phyloP scores from a whole-genome alignment of 1,140 invertebrate genomes.

The Micrasema minimum region DNA sequence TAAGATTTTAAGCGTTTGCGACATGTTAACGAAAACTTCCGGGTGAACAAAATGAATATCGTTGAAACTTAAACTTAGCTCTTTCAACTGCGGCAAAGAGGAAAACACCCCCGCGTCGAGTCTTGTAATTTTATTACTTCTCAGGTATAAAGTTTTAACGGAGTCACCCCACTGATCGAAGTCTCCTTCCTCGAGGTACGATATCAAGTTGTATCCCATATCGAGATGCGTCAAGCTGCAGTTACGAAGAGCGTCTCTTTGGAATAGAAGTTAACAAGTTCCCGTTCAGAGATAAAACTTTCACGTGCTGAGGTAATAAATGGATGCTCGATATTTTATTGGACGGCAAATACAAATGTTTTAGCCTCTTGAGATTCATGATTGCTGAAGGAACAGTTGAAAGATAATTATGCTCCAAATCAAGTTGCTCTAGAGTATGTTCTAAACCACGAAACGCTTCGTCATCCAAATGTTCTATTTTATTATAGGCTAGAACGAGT shows the following conservation, averaged over 20 bases:
- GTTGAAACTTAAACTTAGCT: constrained; percentile 91
- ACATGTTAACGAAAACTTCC: constrained; percentile 81
- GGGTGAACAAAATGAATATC: constrained; percentile 81
- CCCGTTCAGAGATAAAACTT: constrained; percentile 82
- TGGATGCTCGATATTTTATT: constrained; percentile 75
- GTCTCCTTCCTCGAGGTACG: constrained; percentile 77
- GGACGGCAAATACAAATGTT: constrained; percentile 85
- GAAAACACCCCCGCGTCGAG: constrained; percentile 79
- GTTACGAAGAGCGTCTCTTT: constrained; percentile 71
- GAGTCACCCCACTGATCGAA: constrained; percentile 83
- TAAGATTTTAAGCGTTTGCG: constrained; percentile 78
- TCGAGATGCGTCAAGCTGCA: constrained; percentile 83
- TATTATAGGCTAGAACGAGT: constrained; percentile 83
- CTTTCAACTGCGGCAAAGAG: constrained; percentile 76
- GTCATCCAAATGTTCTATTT: constrained; percentile 73
- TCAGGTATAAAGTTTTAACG: constrained; percentile 83
- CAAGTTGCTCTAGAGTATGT: constrained; percentile 81
- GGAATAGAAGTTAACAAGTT: constrained; percentile 83
- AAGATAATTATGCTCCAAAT: constrained; percentile 85
- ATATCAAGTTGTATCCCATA: constrained; percentile 87
- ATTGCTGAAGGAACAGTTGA: constrained; percentile 78
- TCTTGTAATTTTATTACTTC: constrained; percentile 85
- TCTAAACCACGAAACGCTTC: constrained; percentile 78
- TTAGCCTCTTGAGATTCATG: constrained; percentile 72
- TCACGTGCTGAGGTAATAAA: constrained; percentile 71